These are phyloP conservation scores for Cerastoderma edule DNA, from an alignment of 2,888 invertebrate species.

Conservation along the genomic window DNA sequence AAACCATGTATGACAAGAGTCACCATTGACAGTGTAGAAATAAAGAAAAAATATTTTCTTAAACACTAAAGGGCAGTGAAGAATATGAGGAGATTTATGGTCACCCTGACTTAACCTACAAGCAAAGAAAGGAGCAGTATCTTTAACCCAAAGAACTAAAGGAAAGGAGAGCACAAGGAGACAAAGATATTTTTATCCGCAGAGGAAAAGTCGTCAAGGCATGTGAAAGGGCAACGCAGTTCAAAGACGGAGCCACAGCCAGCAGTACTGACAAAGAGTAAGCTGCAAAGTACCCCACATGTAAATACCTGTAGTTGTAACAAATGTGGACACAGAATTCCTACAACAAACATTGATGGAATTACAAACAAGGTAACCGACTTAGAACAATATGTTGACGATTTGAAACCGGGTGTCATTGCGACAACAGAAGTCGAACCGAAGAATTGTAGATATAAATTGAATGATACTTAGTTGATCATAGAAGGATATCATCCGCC, in stretches of 20 bases:
- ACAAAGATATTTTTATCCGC: slow-evolving; percentile 10
- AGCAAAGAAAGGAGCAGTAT: slow-evolving; percentile 9
- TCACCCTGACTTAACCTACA: not conserved
- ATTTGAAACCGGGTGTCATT: slow-evolving; percentile 1
- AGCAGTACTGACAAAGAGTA: not conserved
- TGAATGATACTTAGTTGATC: not conserved
- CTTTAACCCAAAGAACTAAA: not conserved
- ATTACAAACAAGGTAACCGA: slow-evolving; percentile 1
- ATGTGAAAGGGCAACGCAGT: not conserved
- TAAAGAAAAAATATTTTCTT: not conserved
- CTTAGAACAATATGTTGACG: not conserved
- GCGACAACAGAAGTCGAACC: slow-evolving; percentile 2
- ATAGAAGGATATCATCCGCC: slow-evolving; percentile 15
- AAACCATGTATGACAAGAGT: not conserved
- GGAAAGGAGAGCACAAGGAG: slow-evolving; percentile 1
- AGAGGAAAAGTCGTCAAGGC: slow-evolving; percentile 12
- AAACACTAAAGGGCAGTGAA: not conserved
- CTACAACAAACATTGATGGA: not conserved
- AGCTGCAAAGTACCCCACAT: not conserved
- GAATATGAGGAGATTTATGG: not conserved
- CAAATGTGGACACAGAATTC: not conserved
- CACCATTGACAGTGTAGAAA: not conserved
- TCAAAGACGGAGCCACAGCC: slow-evolving; percentile 9
- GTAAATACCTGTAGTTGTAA: slow-evolving; percentile 14
- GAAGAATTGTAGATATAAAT: not conserved